Percentiles rank a stretch among this genome's conserved stretches.
phyloP scores from a whole-genome alignment of 2,888 invertebrate species.

The Mycalesis mineus region DNA sequence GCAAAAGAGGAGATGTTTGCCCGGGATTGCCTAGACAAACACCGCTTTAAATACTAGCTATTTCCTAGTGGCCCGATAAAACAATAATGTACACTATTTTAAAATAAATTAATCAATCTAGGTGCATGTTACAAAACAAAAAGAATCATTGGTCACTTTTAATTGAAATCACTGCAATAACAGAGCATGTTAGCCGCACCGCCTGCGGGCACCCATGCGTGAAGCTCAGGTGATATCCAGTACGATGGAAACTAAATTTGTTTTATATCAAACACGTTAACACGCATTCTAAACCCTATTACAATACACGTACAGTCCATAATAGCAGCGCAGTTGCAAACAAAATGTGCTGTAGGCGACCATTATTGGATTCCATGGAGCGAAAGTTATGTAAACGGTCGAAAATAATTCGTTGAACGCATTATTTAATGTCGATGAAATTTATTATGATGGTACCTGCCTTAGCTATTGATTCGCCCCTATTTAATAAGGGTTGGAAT shows the following conservation, averaged over 20 bases:
- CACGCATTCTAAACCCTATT: neutral
- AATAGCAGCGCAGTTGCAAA: neutral
- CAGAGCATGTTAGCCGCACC: slow-evolving; percentile 12
- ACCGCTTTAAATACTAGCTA: too few species aligned
- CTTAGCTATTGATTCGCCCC: neutral
- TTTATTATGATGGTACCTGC: slow-evolving; percentile 1
- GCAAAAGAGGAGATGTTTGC: too few species aligned
- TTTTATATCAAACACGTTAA: slow-evolving; percentile 9
- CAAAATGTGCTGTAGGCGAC: slow-evolving; percentile 7
- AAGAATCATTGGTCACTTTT: slow-evolving; percentile 3
- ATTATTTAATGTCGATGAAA: slow-evolving; percentile 8
- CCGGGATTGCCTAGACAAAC: too few species aligned
- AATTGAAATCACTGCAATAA: slow-evolving; percentile 21
- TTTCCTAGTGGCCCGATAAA: too few species aligned
- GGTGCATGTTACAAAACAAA: slow-evolving; percentile 2
- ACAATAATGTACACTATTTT: too few species aligned
- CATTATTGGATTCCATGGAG: slow-evolving; percentile 14
- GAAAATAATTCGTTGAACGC: slow-evolving; percentile 16
- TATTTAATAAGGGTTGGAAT: neutral
- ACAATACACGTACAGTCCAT: neutral
- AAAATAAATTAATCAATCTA: neutral
- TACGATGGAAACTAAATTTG: slow-evolving; percentile 17
- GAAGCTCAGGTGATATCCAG: slow-evolving; percentile 13
- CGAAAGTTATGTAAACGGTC: slow-evolving; percentile 15
- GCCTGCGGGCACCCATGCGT: slow-evolving; percentile 16